Percentiles rank a stretch among this genome's conserved stretches.
Evolutionary conservation across 2,888 invertebrate species (phyloP).

Genomic region (Spatulosminthurus flaviceps): DNA sequence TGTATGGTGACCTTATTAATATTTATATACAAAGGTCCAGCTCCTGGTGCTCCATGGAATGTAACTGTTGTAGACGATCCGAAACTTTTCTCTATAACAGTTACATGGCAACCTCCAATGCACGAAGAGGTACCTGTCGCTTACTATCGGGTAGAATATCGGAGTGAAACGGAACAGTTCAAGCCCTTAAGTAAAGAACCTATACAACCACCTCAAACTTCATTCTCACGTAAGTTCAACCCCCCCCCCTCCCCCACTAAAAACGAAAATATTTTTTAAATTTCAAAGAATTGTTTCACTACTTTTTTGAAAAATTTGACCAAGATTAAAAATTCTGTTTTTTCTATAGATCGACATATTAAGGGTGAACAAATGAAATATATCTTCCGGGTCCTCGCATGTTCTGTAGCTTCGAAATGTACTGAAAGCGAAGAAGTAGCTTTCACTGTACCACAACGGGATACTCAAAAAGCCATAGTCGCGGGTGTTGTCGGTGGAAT

Average conservation of each 20-base stretch:
- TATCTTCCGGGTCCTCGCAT: slow-evolving; percentile 89
- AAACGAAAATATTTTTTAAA: too few species aligned
- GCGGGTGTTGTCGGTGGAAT: slow-evolving; percentile 97
- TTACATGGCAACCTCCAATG: slow-evolving; percentile 84
- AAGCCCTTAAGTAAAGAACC: slow-evolving; percentile 87
- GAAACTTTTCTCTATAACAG: slow-evolving; percentile 83
- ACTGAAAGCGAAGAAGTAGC: slow-evolving; percentile 88
- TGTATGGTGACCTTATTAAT: not conserved
- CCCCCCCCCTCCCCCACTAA: too few species aligned
- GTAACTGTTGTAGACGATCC: slow-evolving; percentile 87
- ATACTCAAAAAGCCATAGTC: slow-evolving; percentile 94
- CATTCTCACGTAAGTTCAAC: slow-evolving; percentile 77
- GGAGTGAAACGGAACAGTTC: slow-evolving; percentile 71
- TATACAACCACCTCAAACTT: slow-evolving; percentile 88
- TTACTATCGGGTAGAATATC: slow-evolving; percentile 90
- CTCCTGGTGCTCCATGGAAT: slow-evolving; percentile 90
- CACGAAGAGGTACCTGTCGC: slow-evolving; percentile 80
- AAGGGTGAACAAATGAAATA: slow-evolving; percentile 84
- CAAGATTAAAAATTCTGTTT: slow-evolving; percentile 5
- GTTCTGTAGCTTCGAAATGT: slow-evolving; percentile 74
- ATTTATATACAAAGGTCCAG: slow-evolving; percentile 75
- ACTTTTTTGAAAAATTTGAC: too few species aligned
- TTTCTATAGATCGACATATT: slow-evolving; percentile 50
- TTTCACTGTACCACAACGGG: slow-evolving; percentile 87
- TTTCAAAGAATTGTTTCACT: too few species aligned